These are phyloP conservation scores for Sterna hirundo DNA, from an alignment of 2,113 vertebrate species.

Conservation along the genomic window DNA sequence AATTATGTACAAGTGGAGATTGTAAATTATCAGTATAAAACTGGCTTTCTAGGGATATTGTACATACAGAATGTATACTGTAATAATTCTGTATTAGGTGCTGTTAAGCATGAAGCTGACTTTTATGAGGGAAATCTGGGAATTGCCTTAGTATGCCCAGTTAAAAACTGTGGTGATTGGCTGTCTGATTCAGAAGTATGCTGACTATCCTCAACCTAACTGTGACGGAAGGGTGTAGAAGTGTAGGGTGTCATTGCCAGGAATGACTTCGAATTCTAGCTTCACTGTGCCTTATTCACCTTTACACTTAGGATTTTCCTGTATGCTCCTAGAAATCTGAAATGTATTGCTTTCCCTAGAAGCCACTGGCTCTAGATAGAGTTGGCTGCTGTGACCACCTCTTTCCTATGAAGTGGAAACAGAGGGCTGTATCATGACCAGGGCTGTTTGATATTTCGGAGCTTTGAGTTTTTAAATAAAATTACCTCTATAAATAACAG, in stretches of 20 bases:
- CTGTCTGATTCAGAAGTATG: not conserved
- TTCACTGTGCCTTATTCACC: not conserved
- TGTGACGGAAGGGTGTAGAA: not conserved
- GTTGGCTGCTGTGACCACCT: not conserved
- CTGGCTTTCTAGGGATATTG: not conserved
- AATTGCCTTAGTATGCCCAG: not conserved
- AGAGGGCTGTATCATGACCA: not conserved
- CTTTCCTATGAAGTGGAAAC: not conserved
- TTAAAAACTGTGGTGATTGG: not conserved
- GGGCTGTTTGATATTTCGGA: not conserved
- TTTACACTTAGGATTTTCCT: not conserved
- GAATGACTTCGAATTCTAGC: not conserved
- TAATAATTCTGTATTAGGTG: not conserved
- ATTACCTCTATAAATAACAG: not conserved
- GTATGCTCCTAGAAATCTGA: not conserved
- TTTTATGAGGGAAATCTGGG: not conserved
- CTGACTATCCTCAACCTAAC: not conserved
- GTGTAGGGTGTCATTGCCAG: not conserved
- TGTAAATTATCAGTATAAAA: constrained; percentile 1
- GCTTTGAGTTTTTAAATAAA: not conserved
- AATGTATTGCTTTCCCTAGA: not conserved
- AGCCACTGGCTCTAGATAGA: not conserved
- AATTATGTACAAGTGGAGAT: constrained; percentile 23
- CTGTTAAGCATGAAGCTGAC: not conserved
- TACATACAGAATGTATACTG: not conserved